Evolutionary conservation across 2,797 vertebrate species (phyloP).

Genomic region (Halcyon smyrnensis): DNA sequence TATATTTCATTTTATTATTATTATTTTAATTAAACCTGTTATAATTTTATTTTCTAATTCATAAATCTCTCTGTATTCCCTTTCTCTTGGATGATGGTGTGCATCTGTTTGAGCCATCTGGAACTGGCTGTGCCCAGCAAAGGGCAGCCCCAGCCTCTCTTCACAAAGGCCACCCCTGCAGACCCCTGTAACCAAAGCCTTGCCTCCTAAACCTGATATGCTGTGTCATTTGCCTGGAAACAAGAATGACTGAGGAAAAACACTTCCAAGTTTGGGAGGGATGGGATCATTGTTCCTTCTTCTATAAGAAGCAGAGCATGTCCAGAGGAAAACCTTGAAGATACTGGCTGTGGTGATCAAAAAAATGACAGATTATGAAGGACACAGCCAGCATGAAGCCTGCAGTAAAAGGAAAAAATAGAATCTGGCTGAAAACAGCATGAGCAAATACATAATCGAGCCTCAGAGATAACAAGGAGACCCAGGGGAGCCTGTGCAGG

Average conservation of each 20-base stretch:
- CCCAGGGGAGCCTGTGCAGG: neutral
- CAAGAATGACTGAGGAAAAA: neutral
- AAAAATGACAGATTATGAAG: neutral
- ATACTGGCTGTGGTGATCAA: neutral
- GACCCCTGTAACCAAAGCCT: neutral
- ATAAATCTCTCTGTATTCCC: too few relatives aligned
- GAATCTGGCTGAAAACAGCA: neutral
- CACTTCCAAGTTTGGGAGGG: neutral
- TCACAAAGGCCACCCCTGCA: neutral
- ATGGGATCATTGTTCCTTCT: neutral
- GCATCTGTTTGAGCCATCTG: neutral
- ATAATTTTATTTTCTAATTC: too few relatives aligned
- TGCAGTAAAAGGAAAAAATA: neutral
- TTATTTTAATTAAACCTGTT: too few relatives aligned
- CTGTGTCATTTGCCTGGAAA: neutral
- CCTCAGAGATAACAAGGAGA: neutral
- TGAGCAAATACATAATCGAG: neutral
- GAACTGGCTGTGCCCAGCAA: rapidly evolving
- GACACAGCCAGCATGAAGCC: neutral
- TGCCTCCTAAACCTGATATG: neutral
- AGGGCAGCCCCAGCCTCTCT: neutral
- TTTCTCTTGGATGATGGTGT: neutral
- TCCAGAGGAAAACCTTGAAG: neutral
- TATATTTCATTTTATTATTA: too few relatives aligned
- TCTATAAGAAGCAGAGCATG: neutral